Evolutionary conservation across 1,140 invertebrate genomes (phyloP), one percentile per base, ranked within the genome.

Genomic region (Drosophila hydei): DNA sequence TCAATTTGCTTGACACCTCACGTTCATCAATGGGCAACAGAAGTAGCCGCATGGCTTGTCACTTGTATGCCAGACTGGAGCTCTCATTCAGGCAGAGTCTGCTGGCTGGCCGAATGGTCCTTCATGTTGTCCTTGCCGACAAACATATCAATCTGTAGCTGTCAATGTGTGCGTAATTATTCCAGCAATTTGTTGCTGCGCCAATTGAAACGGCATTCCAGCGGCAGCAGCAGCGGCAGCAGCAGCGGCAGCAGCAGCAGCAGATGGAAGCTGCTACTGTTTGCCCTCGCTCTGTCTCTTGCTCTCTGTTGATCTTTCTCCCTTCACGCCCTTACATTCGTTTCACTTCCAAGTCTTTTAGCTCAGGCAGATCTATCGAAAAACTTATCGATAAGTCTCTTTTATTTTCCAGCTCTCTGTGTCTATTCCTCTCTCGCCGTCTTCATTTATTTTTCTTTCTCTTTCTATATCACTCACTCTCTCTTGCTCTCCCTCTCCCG

Each of bases 151-250:
- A 90, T 90, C 85, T 83, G 89, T 79, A 79, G 69, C 69, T 72
- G 69, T 72, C 69, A 89, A 77, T 85, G 80, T 81, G 70, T 79
- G 77, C 80, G 80, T 90, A 90, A 90, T 90, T 90, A 90, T 90
- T 90, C 76, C 79, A 90, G 79, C 84, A 90, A 90, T 90, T 90
- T 90, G 89, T 90, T 81, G 88, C 71, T 72, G 72, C 58, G 89
- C 88, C 88, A 90, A 90, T 90, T 89, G 89, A 80, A 73, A 54
- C 69, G 69, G 84, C 77, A 90, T 90, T 90, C 83, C 78, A 59
- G 27, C 33, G 45, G 48, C 16, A 30, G 19, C 60, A 16, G 5
- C n/a, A 40, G 38, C 12, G 12, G 11, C 30, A 11, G 30, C 1
- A 33, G 30, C 11, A 33, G 30, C 1, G 4, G 9, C 30, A 12